Base-by-base conservation (phyloP, 2,888 invertebrate genomes). In the Drosophila histrio region DNA sequence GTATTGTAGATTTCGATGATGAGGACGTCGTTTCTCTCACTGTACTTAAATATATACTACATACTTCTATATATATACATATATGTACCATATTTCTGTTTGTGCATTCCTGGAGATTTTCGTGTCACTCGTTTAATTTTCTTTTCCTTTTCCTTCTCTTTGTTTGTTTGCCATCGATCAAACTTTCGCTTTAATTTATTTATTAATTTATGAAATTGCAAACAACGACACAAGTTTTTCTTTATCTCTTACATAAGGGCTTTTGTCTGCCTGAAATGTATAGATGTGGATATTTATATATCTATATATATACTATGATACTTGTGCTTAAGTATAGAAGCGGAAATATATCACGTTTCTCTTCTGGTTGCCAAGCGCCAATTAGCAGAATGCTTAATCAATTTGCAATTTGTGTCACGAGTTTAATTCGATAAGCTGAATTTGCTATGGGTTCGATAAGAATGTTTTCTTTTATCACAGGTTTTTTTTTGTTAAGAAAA, bases 81-180 rank as follows among this genome's bases (percentile, higher is more conserved):
- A n/a, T n/a, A 28, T 28, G 2, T n/a, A n/a, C n/a, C n/a, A 11
- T 28, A 11, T 15, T 39, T 50, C 19, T 36, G 22, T 4, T 52
- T 22, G 15, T 34, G 30, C n/a, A 47, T 49, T 61, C 22, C 22
- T 21, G 44, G 19, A 22, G 58, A 41, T 28, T 61, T 50, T 46
- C 46, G 32, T 66, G 54, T 39, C 50, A 38, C 11, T 53, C 47
- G n/a, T 32, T 54, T 17, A 34, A 44, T 38, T 21, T 39, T 13
- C 11, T 13, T 50, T 58, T 49, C 28, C 11, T 13, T 50, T 58
- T 49, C 28, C 34, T 34, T 19, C 21, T 21, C 43, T 13, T 47
- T 26, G 32, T 43, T 64, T 65, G 49, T 13, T 34, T 58, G 9
- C 6, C 50, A 72, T 75, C 77, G 75, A 72, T 77, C 77, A 75